phyloP scores from a whole-genome alignment of 1,140 invertebrate species.

The Oryzaephilus surinamensis region DNA sequence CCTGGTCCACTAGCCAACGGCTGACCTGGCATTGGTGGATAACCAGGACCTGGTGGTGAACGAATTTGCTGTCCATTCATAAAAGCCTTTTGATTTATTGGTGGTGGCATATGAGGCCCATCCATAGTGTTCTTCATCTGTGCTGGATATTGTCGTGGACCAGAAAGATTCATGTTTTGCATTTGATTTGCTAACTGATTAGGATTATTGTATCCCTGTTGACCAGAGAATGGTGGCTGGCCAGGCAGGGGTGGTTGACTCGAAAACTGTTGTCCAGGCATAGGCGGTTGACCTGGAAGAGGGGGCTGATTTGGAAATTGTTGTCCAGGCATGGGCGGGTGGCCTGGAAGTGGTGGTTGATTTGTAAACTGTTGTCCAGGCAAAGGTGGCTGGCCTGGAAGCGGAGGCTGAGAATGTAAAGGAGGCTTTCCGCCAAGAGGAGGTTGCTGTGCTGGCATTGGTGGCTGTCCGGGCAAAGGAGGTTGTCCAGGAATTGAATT shows the following conservation, averaged over 20 bases:
- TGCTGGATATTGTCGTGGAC: constrained; percentile 17
- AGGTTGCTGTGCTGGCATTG: constrained; percentile 3
- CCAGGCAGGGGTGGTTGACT: constrained; percentile 9
- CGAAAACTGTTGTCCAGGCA: constrained; percentile 22
- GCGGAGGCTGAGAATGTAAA: constrained; percentile 7
- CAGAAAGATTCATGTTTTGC: constrained; percentile 33
- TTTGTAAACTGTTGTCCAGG: constrained; percentile 21
- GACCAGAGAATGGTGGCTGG: constrained; percentile 5
- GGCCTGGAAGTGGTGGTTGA: constrained; percentile 15
- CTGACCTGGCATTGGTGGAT: constrained; percentile 23
- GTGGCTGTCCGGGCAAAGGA: constrained; percentile 16
- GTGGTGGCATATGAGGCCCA: constrained; percentile 23
- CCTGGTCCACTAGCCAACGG: constrained; percentile 14
- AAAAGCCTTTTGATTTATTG: constrained; percentile 18
- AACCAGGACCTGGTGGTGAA: constrained; percentile 16
- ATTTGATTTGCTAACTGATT: constrained; percentile 36
- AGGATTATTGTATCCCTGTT: constrained; percentile 2
- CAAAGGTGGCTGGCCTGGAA: constrained; percentile 13
- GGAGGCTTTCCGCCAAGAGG: background rate
- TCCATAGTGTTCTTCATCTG: constrained; percentile 23
- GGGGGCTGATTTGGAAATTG: constrained; percentile 20
- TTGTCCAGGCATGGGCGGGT: constrained; percentile 17
- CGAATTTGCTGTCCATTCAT: constrained; percentile 17
- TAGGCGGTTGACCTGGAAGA: constrained; percentile 13
- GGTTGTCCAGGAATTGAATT: constrained; percentile 14